Base-by-base conservation (phyloP, 2,888 invertebrate species). In the Thelaira solivaga region DNA sequence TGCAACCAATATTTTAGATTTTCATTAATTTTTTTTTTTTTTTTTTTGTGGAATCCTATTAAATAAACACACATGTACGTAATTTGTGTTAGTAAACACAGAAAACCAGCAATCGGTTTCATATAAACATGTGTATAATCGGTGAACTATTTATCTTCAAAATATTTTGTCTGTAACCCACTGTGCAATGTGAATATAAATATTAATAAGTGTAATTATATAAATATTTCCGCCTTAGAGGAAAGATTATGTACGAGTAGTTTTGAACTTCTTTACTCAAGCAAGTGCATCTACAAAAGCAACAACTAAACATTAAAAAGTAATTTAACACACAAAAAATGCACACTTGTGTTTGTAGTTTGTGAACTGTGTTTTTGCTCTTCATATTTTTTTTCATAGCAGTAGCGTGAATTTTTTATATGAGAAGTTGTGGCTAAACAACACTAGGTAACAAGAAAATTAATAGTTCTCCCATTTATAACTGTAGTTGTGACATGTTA, bases 281-380 rank as follows among this genome's bases (percentile, higher is more conserved):
- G 22, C 31, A 59, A 18, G 11, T 20, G 53, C 34, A 22, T 39
- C 22, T 0, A 34, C 34, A 47, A 20, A 6, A 7, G 16, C 8
- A 31, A 7, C 13, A 65, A 43, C 11, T 43, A 69, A 39, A 31
- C 43, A 59, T 57, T 31, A 22, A 59, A 69, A 71, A 34, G 53
- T 76, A 71, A 71, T 76, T 65, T 64, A 49, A 53, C 65, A 67
- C 57, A 53, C 55, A 45, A 55, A 41, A 18, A 59, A 59, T 51
- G 26, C 69, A n/a, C n/a, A 71, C 41, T 71, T 61, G 71, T 53
- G 45, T 47, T 45, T 26, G 11, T 53, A 64, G 26, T 39, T n/a
- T 34, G 10, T 2, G 11, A 24, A 49, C 39, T 11, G 55, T 39
- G 16, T 26, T 39, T 36, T 16, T 59, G 31, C 36, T 47, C 5